These are phyloP conservation scores for Leptopilina myrica DNA, from an alignment of 2,888 invertebrate genomes.

Conservation along the genomic window DNA sequence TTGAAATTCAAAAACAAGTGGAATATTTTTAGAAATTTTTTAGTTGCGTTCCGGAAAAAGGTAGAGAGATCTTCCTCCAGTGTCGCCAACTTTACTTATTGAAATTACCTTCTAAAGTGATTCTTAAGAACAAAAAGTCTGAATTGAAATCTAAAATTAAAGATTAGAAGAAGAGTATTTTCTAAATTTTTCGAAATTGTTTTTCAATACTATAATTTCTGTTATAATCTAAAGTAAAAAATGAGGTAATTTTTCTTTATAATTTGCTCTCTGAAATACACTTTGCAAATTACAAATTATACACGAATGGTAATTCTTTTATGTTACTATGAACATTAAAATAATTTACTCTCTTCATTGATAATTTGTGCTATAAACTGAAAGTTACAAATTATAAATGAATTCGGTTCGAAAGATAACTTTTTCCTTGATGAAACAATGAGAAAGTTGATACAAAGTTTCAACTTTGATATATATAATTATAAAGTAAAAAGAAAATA, in stretches of 20 bases:
- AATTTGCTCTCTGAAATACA: slow-evolving; percentile 8
- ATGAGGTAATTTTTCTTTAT: background rate
- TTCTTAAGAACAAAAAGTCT: background rate
- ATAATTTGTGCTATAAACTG: slow-evolving; percentile 21
- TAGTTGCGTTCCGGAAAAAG: background rate
- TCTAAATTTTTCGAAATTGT: background rate
- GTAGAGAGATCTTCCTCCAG: background rate
- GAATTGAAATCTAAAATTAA: no score
- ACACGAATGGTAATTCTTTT: no score
- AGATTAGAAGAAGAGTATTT: no score
- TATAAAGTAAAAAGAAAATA: background rate
- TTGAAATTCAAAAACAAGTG: background rate
- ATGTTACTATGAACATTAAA: no score
- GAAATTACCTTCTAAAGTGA: background rate
- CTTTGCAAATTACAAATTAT: slow-evolving; percentile 14
- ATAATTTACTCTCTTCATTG: background rate
- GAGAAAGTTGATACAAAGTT: no score
- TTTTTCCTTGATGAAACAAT: no score
- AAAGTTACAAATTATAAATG: slow-evolving; percentile 32
- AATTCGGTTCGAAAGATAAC: background rate
- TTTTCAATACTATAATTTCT: background rate
- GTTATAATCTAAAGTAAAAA: background rate
- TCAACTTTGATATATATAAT: no score
- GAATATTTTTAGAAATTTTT: background rate
- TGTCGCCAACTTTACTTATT: background rate